Percentiles rank a stretch among this genome's conserved stretches.
phyloP scores from a whole-genome alignment of 2,888 invertebrate genomes.

The Acronicta aceris region DNA sequence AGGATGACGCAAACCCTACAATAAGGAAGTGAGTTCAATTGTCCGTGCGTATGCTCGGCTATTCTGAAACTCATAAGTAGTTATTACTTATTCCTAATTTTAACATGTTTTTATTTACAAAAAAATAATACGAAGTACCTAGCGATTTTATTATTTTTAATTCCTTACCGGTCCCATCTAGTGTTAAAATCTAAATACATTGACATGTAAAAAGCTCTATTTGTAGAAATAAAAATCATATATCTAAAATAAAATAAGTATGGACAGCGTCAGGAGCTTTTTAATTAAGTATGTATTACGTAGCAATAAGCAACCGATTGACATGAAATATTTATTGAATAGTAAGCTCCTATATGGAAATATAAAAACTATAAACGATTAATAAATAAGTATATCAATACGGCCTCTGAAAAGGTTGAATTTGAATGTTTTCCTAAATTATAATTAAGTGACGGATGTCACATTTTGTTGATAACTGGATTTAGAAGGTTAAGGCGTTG shows the following conservation, averaged over 20 bases:
- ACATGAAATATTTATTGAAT: not conserved
- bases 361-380: not conserved
- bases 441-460: conserved; percentile 5
- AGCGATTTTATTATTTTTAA: no score
- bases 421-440: conserved; percentile 9
- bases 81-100: not conserved
- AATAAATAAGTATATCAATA: not conserved
- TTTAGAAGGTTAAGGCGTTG: conserved; percentile 17
- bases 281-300: no score
- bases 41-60: conserved; percentile 63
- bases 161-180: no score
- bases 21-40: conserved; percentile 83
- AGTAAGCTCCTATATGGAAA: not conserved
- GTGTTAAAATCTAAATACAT: no score
- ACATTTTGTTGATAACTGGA: conserved; percentile 19
- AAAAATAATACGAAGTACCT: not conserved
- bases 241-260: no score
- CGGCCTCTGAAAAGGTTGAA: conserved; percentile 20
- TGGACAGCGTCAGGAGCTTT: no score
- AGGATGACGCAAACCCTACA: conserved; percentile 76
- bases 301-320: no score
- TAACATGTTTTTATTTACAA: not conserved
- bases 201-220: no score
- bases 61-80: conserved; percentile 56
- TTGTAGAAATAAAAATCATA: no score